Evolutionary conservation across 2,113 vertebrate species (phyloP).

Genomic region (Sinocyclocheilus grahami): DNA sequence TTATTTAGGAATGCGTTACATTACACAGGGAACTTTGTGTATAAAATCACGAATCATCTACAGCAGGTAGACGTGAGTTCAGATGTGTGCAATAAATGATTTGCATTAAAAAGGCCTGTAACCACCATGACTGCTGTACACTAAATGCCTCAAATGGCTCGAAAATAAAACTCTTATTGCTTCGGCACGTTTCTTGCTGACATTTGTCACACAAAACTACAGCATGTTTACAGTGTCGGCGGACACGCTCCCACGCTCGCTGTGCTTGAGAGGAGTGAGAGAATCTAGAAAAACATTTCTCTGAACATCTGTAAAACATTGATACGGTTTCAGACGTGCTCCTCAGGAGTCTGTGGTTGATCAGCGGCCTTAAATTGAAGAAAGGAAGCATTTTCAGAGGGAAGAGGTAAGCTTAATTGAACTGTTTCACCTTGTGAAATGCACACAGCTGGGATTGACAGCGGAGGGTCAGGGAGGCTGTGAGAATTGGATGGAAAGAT

Average conservation of each 20-base stretch:
- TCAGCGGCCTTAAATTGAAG: slow-evolving; percentile 45
- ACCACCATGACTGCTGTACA: neutral
- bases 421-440: slow-evolving; percentile 54
- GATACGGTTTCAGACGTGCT: neutral
- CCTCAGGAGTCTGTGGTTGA: slow-evolving; percentile 39
- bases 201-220: neutral
- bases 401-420: slow-evolving; percentile 59
- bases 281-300: neutral
- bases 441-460: slow-evolving; percentile 46
- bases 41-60: neutral
- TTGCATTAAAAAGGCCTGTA: neutral
- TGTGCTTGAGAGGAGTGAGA: neutral
- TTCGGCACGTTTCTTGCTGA: neutral
- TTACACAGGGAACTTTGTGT: too few relatives aligned
- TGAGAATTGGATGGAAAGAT: slow-evolving; percentile 19
- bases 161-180: neutral
- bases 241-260: too few relatives aligned
- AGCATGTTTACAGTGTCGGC: neutral
- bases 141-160: neutral
- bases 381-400: slow-evolving; percentile 44
- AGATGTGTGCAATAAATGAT: neutral
- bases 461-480: neutral
- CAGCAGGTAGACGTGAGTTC: neutral
- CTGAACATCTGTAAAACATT: neutral
- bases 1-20: too few relatives aligned